phyloP scores from a whole-genome alignment of 2,888 invertebrate genomes.

The Malachius bipustulatus region DNA sequence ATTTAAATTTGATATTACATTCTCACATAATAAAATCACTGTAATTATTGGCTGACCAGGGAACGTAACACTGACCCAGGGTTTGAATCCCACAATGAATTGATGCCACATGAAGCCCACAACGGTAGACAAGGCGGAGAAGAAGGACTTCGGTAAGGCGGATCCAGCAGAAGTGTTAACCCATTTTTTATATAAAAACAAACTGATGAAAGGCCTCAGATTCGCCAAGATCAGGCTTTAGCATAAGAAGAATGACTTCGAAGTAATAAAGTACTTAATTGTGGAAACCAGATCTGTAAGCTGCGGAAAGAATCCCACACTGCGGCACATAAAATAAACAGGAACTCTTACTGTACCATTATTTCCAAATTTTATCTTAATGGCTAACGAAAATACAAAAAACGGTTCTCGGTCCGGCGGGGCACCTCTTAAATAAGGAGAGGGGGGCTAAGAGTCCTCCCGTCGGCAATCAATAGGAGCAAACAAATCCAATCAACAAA shows the following conservation, averaged over 20 bases:
- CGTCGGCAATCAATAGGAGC: slow-evolving; percentile 2
- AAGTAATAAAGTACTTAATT: not conserved
- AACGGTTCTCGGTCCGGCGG: slow-evolving; percentile 3
- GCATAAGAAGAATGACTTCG: slow-evolving; percentile 3
- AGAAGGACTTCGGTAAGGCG: not conserved
- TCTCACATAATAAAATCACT: too few species aligned
- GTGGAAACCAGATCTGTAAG: not conserved
- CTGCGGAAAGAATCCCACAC: not conserved
- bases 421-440: slow-evolving; percentile 2
- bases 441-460: not conserved
- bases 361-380: slow-evolving; percentile 2
- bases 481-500: not conserved
- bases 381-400: slow-evolving; percentile 3
- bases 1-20: too few species aligned
- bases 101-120: too few species aligned
- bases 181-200: slow-evolving; percentile 1
- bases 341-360: not conserved
- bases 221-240: slow-evolving; percentile 3
- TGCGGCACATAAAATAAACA: slow-evolving; percentile 1
- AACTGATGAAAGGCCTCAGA: not conserved
- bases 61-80: too few species aligned
- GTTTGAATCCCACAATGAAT: too few species aligned
- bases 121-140: not conserved
- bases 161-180: not conserved
- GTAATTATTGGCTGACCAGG: too few species aligned